Base-by-base conservation (phyloP, 2,113 vertebrate species). In the Leucoraja erinaceus region DNA sequence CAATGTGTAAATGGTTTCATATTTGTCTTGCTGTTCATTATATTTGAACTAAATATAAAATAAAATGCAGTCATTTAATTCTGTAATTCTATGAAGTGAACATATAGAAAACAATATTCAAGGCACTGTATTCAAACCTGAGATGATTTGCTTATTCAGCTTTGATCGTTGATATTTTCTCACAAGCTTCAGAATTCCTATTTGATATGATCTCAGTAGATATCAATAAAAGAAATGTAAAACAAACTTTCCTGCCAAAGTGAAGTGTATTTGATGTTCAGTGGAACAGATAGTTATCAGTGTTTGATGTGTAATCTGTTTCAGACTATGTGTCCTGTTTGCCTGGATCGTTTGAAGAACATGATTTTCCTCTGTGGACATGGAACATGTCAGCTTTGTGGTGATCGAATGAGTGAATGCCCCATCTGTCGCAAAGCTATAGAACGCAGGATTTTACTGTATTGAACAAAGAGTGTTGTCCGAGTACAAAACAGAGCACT, bases 321-420 rank as follows among this genome's bases (percentile, higher is more conserved):
- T 0, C 96, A 99, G 99, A 99, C 99, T 0, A 99, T 99, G 99
- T 99, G 99, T 94, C 99, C 99, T 20, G 99, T 99, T 72, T 99
- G 99, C 94, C 93, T 99, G 97, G 99, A 99, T 95, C 98, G 99
- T n/a, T 96, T 99, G 94, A 99, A 99, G 97, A 99, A 99, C 93
- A 99, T 99, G 99, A 99, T 99, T 96, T 99, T 99, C 94, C 98
- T 99, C 95, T 99, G 99, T 93, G 99, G 99, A 94, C 99, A 99
- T 0, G 99, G 99, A 93, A 99, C 99, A 0, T 99, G 99, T 94
- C 99, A 99, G 93, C 98, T 99, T 38, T 99, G 99, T 8, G 99
- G 99, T 92, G 99, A 99, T 96, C 96, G 99, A 90, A 99, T 99
- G 99, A 99, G 98, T 94, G 99, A 99, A 97, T 99, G 99, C 91